phyloP scores from a whole-genome alignment of 92 coral and sea anemone genomes.

The Phymanthus crucifer region DNA sequence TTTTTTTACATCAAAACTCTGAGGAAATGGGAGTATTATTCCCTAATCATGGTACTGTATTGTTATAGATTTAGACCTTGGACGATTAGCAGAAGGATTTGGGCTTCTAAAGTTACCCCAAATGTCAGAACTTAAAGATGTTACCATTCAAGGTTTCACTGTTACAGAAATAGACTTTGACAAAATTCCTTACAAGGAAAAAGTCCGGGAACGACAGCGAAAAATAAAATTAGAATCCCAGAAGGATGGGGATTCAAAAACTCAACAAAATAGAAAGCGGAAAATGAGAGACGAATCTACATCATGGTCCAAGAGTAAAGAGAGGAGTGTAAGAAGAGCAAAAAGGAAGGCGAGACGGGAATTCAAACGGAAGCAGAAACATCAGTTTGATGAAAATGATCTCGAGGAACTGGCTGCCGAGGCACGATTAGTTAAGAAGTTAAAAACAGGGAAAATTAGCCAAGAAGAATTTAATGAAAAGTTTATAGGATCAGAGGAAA shows the following conservation, averaged over 20 bases:
- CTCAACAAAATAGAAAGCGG: conserved; percentile 34
- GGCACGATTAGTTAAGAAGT: conserved; percentile 78
- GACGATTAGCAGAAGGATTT: conserved; percentile 86
- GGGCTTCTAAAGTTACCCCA: conserved; percentile 86
- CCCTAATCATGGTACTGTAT: neutral
- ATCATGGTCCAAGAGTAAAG: conserved; percentile 87
- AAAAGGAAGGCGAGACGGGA: conserved; percentile 71
- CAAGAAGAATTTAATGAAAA: conserved; percentile 67
- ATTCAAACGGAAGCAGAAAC: conserved; percentile 62
- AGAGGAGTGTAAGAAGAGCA: conserved; percentile 69
- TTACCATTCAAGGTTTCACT: conserved; percentile 61
- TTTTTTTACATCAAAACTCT: neutral
- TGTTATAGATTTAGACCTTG: conserved; percentile 80
- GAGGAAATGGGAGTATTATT: too few relatives aligned
- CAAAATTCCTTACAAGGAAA: conserved; percentile 70
- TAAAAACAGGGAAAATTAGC: conserved; percentile 87
- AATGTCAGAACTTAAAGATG: conserved; percentile 91
- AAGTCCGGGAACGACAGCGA: conserved; percentile 81
- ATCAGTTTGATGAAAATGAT: conserved; percentile 69
- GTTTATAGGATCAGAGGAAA: conserved; percentile 48
- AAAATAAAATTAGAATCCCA: conserved; percentile 56
- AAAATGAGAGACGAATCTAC: conserved; percentile 40
- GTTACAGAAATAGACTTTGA: conserved; percentile 68
- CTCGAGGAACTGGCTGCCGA: conserved; percentile 85
- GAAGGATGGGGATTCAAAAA: conserved; percentile 21